Evolutionary conservation across 2,797 vertebrate species (phyloP).

Genomic region (Tachyglossus aculeatus): DNA sequence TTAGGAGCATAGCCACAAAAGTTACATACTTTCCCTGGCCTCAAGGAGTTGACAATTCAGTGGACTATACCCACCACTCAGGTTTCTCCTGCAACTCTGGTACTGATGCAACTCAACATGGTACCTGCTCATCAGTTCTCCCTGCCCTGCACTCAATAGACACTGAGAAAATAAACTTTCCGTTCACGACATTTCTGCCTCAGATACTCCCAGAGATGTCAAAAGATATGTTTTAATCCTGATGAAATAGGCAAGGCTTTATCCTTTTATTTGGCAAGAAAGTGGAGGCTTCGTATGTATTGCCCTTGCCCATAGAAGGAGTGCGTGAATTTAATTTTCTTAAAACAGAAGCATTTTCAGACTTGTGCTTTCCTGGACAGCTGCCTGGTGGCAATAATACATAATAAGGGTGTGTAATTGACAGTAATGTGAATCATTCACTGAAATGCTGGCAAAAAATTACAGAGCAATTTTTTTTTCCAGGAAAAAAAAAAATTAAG

Average conservation of each 20-base stretch:
- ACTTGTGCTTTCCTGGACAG: slow-evolving; percentile 64
- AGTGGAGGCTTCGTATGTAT: slow-evolving; percentile 9
- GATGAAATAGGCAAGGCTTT: background rate
- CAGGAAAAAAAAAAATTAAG: slow-evolving; percentile 38
- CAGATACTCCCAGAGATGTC: too few relatives aligned
- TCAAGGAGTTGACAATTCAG: too few relatives aligned
- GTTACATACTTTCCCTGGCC: too few relatives aligned
- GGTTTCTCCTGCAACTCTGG: too few relatives aligned
- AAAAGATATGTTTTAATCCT: background rate
- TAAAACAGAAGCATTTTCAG: slow-evolving; percentile 67
- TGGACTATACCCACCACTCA: too few relatives aligned
- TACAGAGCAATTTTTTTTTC: background rate
- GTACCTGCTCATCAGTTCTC: too few relatives aligned
- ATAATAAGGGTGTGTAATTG: slow-evolving; percentile 58
- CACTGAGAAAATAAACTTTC: too few relatives aligned
- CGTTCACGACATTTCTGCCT: too few relatives aligned
- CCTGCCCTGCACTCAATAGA: too few relatives aligned
- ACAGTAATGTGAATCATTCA: slow-evolving; percentile 60
- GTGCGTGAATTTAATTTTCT: slow-evolving; percentile 46
- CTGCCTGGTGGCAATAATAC: slow-evolving; percentile 57
- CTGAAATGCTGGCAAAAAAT: slow-evolving; percentile 40
- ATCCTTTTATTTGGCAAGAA: slow-evolving; percentile 5
- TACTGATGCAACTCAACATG: too few relatives aligned
- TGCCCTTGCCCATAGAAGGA: slow-evolving; percentile 19
- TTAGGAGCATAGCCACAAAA: too few relatives aligned